Conservation (phyloP, 2,113 vertebrate genomes). For the Pomatorhinus ruficollis region DNA sequence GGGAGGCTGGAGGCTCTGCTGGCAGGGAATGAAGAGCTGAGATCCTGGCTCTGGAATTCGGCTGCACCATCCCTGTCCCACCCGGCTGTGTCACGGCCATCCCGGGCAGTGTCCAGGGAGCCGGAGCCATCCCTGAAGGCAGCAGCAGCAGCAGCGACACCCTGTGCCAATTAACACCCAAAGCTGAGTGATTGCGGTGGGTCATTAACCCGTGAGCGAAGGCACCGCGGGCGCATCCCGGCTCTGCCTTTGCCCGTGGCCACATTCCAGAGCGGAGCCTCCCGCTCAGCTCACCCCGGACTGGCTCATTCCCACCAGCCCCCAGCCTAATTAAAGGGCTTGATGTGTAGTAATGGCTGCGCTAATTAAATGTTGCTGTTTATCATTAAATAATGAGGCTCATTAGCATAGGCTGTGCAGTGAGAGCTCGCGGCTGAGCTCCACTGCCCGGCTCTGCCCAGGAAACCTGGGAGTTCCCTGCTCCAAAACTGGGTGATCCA, state of each 20-base stretch:
- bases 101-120: background rate
- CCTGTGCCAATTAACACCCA: background rate
- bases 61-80: accelerated
- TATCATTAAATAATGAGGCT: slow-evolving; percentile 18
- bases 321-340: background rate
- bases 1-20: background rate
- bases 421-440: background rate
- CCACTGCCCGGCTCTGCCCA: background rate
- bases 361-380: slow-evolving; percentile 37
- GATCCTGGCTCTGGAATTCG: background rate
- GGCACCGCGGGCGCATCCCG: background rate
- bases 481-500: background rate
- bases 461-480: background rate
- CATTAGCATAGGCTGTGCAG: background rate
- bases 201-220: accelerated
- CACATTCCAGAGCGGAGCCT: background rate
- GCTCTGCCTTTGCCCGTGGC: background rate
- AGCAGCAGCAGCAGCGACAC: background rate
- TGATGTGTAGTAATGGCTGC: background rate
- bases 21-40: accelerated
- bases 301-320: background rate
- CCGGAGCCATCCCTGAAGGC: background rate
- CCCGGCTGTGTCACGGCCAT: accelerated
- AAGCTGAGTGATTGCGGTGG: accelerated
- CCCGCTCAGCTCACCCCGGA: background rate